Base-by-base conservation (phyloP, 1,140 invertebrate species). In the Lutraria rhynchaena region DNA sequence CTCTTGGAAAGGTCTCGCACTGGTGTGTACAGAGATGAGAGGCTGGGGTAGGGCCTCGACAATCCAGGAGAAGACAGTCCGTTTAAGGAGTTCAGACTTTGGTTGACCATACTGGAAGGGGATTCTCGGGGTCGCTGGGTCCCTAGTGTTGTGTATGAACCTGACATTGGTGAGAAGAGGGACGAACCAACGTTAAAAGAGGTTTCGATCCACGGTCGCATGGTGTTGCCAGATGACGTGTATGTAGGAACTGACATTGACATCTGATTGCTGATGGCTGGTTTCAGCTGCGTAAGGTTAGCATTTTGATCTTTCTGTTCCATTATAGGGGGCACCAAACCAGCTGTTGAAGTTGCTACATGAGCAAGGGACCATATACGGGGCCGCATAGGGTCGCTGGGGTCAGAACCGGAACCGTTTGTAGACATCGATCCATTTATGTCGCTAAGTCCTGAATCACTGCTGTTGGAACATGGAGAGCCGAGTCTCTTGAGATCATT, bases 351-450 rank as follows among this genome's bases (percentile, higher is more conserved):
- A n/a, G 97, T 98, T 22, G 98, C 98, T 37, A 97, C 98, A 92
- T 99, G 97, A 33, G 98, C 98, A 85, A 99, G 91, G 7, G 97
- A 98, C 98, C 98, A 99, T 87, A 99, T 99, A 93, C 99, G 98
- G 27, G 98, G 98, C 91, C 99, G 98, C 55, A 96, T 95, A 49
- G 81, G 67, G 58, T 85, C 83, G 51, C 31, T 41, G 33, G 44
- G 69, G 49, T 85, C 81, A 31, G 85, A 70, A 44, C 49, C 76
- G 7, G 80, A 75, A 49, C 81, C 83, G 37, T 84, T 85, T 49
- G 83, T 65, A 13, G 85, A 83, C 69, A 88, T 69, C 24, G 85
- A 86, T 67, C 86, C 86, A 82, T 89, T 89, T 17, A 89, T 87
- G 70, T 90, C 89, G 74, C 88, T 90, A 27, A 90, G 83, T 13